phyloP scores from a whole-genome alignment of 2,797 vertebrate species.

The Carcharodon carcharias region DNA sequence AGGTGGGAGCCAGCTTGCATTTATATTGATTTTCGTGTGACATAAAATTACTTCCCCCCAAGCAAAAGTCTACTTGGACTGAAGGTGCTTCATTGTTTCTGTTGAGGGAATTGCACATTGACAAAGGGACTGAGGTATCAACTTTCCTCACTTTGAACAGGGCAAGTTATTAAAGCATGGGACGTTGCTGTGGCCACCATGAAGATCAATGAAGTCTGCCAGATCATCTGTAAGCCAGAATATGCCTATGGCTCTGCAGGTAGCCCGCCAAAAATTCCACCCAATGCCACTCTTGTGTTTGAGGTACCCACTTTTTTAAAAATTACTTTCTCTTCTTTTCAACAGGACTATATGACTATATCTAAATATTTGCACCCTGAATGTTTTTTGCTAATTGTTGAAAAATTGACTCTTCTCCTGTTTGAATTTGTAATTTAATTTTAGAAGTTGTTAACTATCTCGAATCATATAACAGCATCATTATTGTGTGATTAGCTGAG shows the following conservation, averaged over 20 bases:
- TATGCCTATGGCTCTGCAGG: conserved; percentile 89
- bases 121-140: not conserved
- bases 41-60: not conserved
- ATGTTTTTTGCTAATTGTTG: not conserved
- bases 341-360: not conserved
- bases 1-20: not conserved
- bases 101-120: not conserved
- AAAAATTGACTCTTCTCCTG: not conserved
- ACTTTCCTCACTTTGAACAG: conserved; percentile 51
- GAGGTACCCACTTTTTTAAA: conserved; percentile 63
- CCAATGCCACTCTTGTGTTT: conserved; percentile 80
- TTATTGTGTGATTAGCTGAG: not conserved
- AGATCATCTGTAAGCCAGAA: conserved; percentile 83
- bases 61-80: not conserved
- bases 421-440: not conserved
- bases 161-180: conserved; percentile 97
- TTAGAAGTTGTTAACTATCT: not conserved
- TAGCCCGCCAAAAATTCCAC: conserved; percentile 91
- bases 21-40: not conserved
- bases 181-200: conserved; percentile 89
- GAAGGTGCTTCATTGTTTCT: not conserved
- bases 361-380: not conserved
- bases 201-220: conserved; percentile 83
- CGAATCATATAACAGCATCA: not conserved
- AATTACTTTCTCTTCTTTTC: not conserved